Evolutionary conservation across 2,797 vertebrate species (phyloP), one percentile per base, ranked within the genome.

Genomic region (Amphiprion clarkii): DNA sequence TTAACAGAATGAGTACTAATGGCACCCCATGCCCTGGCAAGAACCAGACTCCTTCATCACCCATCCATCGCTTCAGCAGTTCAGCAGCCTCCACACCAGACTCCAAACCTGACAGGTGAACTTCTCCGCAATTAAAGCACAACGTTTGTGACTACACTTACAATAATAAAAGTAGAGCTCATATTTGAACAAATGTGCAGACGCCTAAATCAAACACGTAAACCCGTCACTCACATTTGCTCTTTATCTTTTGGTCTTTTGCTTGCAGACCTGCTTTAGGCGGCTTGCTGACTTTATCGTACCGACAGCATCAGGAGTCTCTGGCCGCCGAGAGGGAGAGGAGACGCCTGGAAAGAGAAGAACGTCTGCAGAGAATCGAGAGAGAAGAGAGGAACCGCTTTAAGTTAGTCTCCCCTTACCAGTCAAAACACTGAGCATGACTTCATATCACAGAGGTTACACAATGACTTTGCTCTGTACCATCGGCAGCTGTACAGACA

Each of bases 261-360:
- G 48, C 73, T 0, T 82, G 67, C 78, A 99, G 97, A 90, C 89
- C 95, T 16, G 83, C 91, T 70, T 88, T 96, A 72, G 96, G 96
- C 76, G 95, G 96, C 75, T 94, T 99, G 80, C 94, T 99, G 60
- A 96, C 95, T 5, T 99, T 97, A 39, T 99, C 98, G 3, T 98
- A 97, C 93, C 93, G 96, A 79, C 98, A 99, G 89, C 98, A 99
- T 89, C 98, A 99, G 81, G 98, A 99, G 85, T 97, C 97, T 23
- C 89, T 99, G 93, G 94, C 97, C 51, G 96, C 95, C 19, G 98
- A 99, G 89, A 94, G 98, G 87, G 98, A 99, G 85, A 94, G 95
- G 66, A 94, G 97, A 58, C 95, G 97, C 11, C 92, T 94, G 75
- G 98, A 99, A 88, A 95, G 97, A 93, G 98, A 99, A 70, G 98